These are phyloP conservation scores for Lacanobia wlatinum DNA, from an alignment of 2,888 invertebrate species.

Conservation along the genomic window DNA sequence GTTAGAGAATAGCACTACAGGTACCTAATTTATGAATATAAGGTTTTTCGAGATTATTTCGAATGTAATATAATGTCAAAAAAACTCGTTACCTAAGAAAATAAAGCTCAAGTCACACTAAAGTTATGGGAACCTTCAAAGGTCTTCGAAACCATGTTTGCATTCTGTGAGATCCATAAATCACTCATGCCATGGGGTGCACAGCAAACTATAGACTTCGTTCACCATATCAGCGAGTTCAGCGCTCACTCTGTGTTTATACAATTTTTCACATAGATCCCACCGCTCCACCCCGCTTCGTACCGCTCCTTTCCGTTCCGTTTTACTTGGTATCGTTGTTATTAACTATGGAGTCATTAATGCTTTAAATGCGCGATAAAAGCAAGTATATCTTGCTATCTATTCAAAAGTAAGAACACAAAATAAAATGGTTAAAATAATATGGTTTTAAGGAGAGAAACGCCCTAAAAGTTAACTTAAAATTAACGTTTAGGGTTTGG, in stretches of 20 bases:
- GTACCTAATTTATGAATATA: no score
- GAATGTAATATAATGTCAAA: no score
- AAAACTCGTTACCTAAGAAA: not conserved
- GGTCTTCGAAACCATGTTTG: not conserved
- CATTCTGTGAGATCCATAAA: constrained; percentile 32
- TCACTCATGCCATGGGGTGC: constrained; percentile 22
- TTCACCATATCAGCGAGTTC: constrained; percentile 26
- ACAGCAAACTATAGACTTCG: constrained; percentile 22
- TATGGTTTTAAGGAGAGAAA: no score
- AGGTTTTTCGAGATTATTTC: no score
- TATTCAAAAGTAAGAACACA: not conserved
- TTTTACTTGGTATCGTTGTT: no score
- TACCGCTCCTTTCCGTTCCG: not conserved
- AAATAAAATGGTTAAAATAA: no score
- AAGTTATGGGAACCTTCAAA: constrained; percentile 4
- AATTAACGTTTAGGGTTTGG: not conserved
- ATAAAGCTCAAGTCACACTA: not conserved
- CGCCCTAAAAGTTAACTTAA: not conserved
- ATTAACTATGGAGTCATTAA: no score
- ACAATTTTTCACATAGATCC: constrained; percentile 27
- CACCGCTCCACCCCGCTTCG: not conserved
- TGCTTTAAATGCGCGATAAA: no score
- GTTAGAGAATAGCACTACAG: no score
- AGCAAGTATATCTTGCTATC: not conserved
- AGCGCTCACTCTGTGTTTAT: constrained; percentile 15